Evolutionary conservation across 2,797 vertebrate genomes (phyloP), one percentile per base, ranked within the genome.

Genomic region (Tauraco hartlaubi): DNA sequence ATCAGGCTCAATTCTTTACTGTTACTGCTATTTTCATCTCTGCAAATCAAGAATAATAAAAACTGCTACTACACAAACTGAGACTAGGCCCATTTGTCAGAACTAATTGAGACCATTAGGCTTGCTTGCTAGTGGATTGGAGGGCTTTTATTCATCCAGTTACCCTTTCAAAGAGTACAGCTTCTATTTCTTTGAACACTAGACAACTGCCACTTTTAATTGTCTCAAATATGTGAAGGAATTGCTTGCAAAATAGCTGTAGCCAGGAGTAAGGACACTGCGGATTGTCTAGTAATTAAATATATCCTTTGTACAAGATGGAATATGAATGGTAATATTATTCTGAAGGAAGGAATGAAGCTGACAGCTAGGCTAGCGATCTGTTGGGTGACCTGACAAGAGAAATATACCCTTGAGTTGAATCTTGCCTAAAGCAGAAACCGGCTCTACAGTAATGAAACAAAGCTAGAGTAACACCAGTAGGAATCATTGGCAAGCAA

Each of bases 211-310:
- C 89, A 90, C 63, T 92, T 92, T 77, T 76, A 87, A 93, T 90
- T 82, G 37, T 61, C 56, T 85, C 71, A 91, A 62, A 55, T 79
- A 41, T 19, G 49, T 85, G 44, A 94, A 95, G 54, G 61, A 93
- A 88, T 91, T 74, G 55, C 56, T 91, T 88, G 33, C 33, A 77
- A 93, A 92, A 77, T 39, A 93, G 29, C 41, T 69, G 44, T 76
- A 93, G 63, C 68, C 49, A 89, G 29, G 54, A 93, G 44, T 92
- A 79, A 91, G 68, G 71, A 64, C 33, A 52, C 31, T 79, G 55
- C 5, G 12, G 61, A 66, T 89, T 95, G 67, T 71, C 74, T 91
- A 77, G 67, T 71, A 94, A 95, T 95, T 87, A 91, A 37, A 84
- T n/a, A 12, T 59, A 89, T 68, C 59, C 63, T 74, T 86, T 91